Conservation (phyloP, 2,888 invertebrate genomes). For the Hypsopygia costalis region DNA sequence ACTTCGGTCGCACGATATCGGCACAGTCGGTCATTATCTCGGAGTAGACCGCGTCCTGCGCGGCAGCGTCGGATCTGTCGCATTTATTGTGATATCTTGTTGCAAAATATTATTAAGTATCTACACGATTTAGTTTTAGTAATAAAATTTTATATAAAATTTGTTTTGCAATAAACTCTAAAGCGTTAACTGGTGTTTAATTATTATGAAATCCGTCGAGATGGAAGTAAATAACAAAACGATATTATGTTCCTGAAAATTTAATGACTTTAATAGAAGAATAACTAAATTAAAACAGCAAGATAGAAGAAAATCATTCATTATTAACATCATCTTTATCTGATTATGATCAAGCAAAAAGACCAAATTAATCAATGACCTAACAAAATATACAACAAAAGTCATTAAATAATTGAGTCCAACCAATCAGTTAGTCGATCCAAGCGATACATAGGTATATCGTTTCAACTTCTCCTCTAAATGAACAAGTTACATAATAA, state of each 20-base stretch:
- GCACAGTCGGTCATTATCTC: too few species aligned
- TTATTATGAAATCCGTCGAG: background rate
- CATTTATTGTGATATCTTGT: background rate
- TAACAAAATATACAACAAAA: conserved; percentile 82
- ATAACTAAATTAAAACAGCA: conserved; percentile 81
- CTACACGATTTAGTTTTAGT: background rate
- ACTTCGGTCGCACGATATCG: too few species aligned
- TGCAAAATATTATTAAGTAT: conserved; percentile 1
- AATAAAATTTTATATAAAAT: background rate
- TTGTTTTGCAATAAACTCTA: background rate
- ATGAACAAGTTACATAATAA: conserved; percentile 73
- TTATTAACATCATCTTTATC: conserved; percentile 72
- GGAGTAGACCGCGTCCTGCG: too few species aligned
- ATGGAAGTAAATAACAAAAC: conserved; percentile 29
- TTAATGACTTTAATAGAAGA: conserved; percentile 81
- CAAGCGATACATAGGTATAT: conserved; percentile 56
- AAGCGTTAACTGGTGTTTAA: background rate
- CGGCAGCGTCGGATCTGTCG: background rate
- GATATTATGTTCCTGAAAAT: conserved; percentile 72
- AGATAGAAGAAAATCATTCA: conserved; percentile 75
- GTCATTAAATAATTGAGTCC: conserved; percentile 79
- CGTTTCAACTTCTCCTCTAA: conserved; percentile 65
- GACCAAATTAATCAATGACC: conserved; percentile 80
- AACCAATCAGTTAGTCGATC: conserved; percentile 65
- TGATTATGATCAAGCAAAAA: conserved; percentile 71